Evolutionary conservation across 2,888 invertebrate species (phyloP), one percentile per base, ranked within the genome.

Genomic region (Dryadula phaetusa): DNA sequence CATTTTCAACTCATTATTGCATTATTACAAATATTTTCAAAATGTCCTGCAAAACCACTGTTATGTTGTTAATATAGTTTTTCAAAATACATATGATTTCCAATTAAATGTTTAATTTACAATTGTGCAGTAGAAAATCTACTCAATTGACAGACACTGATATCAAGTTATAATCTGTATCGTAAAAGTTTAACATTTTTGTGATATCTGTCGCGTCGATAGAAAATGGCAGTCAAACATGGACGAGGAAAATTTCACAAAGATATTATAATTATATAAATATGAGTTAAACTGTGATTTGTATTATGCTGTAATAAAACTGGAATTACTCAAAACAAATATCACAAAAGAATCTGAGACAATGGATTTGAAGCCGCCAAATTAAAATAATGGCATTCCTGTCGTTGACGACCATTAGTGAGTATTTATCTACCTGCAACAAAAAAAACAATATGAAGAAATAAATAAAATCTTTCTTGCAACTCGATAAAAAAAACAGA

Each of bases 391-490:
- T 81, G 79, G 78, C 63, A 67, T 67, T 56, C 77, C 79, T 79
- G 67, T 69, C 53, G 53, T 74, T 66, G 63, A 72, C 66, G 64
- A 71, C 68, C 69, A 63, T 58, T 54, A 37, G 54, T 54, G 66
- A 70, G 73, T 74, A 74, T 69, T 80, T 75, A 79, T 86, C 84
- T 90, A 90, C 84, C 90, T 90, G 88, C 32, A 80, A 68, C 64
- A 78, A 69, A 69, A 42, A 28, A 72, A 69, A 52, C 70, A 58
- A 52, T 10, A 56, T 46, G 67, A 49, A 20, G 10, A 12, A 37
- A 12, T 37, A 12, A 37, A 2, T n/a, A n/a, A n/a, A n/a, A n/a
- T n/a, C n/a, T n/a, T n/a, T n/a, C n/a, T n/a, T n/a, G n/a, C n/a
- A n/a, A n/a, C n/a, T n/a, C n/a, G n/a, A n/a, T n/a, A n/a, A n/a